A percentile compares a stretch with the other conserved stretches of the same genome.
phyloP scores from a whole-genome alignment of 2,888 invertebrate species.

The Parnassius apollo region DNA sequence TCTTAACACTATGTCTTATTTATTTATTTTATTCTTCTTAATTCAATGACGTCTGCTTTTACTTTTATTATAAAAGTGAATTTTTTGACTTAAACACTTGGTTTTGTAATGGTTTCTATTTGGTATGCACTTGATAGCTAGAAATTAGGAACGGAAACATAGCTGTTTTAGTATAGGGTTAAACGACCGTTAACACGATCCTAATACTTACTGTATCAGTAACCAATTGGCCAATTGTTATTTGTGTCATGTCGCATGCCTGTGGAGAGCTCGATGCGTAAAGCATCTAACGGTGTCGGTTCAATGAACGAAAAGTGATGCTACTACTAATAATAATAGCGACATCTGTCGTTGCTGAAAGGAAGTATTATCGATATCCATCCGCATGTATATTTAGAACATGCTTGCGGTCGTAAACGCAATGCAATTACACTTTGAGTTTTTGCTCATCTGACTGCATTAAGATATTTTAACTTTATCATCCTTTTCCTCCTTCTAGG shows the following conservation, averaged over 20 bases:
- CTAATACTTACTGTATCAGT: slow-evolving; percentile 45
- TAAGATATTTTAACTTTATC: too few relatives aligned
- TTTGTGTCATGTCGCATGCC: slow-evolving; percentile 70
- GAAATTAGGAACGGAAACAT: slow-evolving; percentile 13
- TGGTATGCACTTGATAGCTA: too few relatives aligned
- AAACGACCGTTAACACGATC: slow-evolving; percentile 41
- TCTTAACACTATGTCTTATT: too few relatives aligned
- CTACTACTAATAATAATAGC: slow-evolving; percentile 69
- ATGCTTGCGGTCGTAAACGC: slow-evolving; percentile 29
- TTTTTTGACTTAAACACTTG: too few relatives aligned
- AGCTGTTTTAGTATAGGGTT: slow-evolving; percentile 29
- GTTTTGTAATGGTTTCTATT: too few relatives aligned
- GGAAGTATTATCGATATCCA: slow-evolving; percentile 44
- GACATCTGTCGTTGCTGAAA: slow-evolving; percentile 63
- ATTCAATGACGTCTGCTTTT: too few relatives aligned
- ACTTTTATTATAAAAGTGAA: too few relatives aligned
- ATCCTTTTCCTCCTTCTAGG: too few relatives aligned
- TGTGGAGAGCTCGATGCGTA: slow-evolving; percentile 70
- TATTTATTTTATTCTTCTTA: too few relatives aligned
- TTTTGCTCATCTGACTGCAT: too few relatives aligned
- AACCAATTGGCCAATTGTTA: slow-evolving; percentile 68
- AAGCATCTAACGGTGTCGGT: slow-evolving; percentile 73
- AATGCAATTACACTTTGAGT: neutral
- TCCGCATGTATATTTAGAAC: slow-evolving; percentile 45
- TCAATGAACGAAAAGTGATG: slow-evolving; percentile 74